These are phyloP conservation scores for Aradophagus sp. DNA, from an alignment of 1,140 invertebrate genomes.

Conservation along the genomic window DNA sequence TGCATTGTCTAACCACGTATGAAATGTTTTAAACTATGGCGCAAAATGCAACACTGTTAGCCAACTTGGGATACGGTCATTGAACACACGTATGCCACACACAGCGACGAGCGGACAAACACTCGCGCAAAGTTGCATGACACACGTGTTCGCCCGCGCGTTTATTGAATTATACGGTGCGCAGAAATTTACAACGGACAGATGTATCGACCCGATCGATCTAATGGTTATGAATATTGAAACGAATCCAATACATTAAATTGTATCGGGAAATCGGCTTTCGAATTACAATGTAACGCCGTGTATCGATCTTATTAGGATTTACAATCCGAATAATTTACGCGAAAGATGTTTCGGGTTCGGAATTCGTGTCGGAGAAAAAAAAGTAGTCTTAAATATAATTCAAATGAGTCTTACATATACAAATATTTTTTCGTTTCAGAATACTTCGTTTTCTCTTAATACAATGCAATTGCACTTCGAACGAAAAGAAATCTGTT, in stretches of 20 bases:
- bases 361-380: too few relatives aligned
- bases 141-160: conserved; percentile 2
- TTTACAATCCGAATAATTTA: conserved; percentile 31
- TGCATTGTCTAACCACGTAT: too few relatives aligned
- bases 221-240: conserved; percentile 35
- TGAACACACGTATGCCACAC: conserved; percentile 26
- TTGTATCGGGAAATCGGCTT: conserved; percentile 22
- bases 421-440: too few relatives aligned
- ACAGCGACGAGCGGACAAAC: too few relatives aligned
- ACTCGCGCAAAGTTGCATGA: conserved; percentile 15
- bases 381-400: too few relatives aligned
- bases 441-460: too few relatives aligned
- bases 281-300: conserved; percentile 24
- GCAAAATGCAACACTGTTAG: conserved; percentile 34
- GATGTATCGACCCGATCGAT: conserved; percentile 34
- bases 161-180: conserved; percentile 33
- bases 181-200: conserved; percentile 31
- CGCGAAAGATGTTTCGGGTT: too few relatives aligned
- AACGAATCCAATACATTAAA: conserved; percentile 25
- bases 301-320: conserved; percentile 7
- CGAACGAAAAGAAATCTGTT: too few relatives aligned
- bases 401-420: too few relatives aligned
- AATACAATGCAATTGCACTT: too few relatives aligned
- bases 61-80: conserved; percentile 22
- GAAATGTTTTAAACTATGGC: conserved; percentile 31